These are phyloP conservation scores for Drosophila saltans DNA, from an alignment of 1,140 invertebrate species.

Conservation along the genomic window DNA sequence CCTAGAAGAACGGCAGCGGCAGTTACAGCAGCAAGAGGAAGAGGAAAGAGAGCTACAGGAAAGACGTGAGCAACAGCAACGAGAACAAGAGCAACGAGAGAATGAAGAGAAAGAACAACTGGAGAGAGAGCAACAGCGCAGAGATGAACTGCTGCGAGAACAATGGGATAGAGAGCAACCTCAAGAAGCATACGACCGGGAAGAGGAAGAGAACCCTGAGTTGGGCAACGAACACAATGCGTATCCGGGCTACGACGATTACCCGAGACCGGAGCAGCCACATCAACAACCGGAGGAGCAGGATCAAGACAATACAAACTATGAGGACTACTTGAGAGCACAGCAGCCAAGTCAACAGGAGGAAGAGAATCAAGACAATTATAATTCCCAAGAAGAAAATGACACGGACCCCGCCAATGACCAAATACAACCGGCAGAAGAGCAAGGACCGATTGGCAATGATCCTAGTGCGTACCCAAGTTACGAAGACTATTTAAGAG, in stretches of 20 bases:
- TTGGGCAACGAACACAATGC: background rate
- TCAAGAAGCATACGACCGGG: background rate
- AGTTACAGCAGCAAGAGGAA: constrained; percentile 17
- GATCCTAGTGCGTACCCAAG: background rate
- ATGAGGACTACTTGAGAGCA: constrained; percentile 31
- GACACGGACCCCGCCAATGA: constrained; percentile 25
- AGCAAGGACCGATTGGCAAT: background rate
- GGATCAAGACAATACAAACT: constrained; percentile 20
- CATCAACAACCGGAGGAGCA: constrained; percentile 1
- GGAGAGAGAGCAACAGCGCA: constrained; percentile 36
- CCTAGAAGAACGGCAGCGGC: constrained; percentile 9
- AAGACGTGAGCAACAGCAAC: constrained; percentile 19
- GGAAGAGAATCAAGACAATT: constrained; percentile 17
- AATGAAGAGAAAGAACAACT: constrained; percentile 30
- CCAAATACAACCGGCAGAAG: constrained; percentile 7
- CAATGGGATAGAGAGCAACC: constrained; percentile 21
- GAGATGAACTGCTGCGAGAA: constrained; percentile 8
- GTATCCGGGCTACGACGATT: background rate
- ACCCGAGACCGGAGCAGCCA: background rate
- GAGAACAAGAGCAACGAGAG: constrained; percentile 17
- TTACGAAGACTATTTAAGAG: too few relatives aligned
- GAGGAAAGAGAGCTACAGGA: background rate
- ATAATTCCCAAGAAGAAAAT: constrained; percentile 6
- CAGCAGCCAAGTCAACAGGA: constrained; percentile 28
- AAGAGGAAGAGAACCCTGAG: background rate